phyloP scores from a whole-genome alignment of 2,888 invertebrate genomes.

The Noctua janthe region DNA sequence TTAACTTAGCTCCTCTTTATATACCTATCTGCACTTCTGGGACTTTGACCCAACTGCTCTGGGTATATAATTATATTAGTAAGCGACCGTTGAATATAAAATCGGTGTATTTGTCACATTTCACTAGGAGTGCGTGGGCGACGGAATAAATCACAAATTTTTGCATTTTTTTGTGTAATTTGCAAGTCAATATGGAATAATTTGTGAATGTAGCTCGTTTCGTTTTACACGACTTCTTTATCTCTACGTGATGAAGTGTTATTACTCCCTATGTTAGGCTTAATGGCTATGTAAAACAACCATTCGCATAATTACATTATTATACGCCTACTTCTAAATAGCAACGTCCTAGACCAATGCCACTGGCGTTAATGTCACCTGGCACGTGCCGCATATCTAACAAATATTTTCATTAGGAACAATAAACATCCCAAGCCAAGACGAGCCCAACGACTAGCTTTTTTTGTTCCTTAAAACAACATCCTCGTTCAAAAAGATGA shows the following conservation, averaged over 20 bases:
- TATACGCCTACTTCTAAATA: conserved; percentile 27
- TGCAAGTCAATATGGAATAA: conserved; percentile 58
- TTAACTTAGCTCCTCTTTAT: conserved; percentile 33
- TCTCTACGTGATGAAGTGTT: conserved; percentile 37
- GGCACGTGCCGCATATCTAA: not conserved
- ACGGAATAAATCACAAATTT: conserved; percentile 58
- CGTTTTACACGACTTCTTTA: conserved; percentile 18
- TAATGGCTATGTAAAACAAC: conserved; percentile 27
- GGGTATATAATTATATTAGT: conserved; percentile 15
- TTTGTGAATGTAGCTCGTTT: conserved; percentile 33
- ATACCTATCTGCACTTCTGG: conserved; percentile 7
- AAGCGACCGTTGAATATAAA: conserved; percentile 16
- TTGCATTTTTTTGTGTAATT: conserved; percentile 57
- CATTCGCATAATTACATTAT: conserved; percentile 12
- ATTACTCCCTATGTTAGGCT: conserved; percentile 19
- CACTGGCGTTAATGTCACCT: not conserved
- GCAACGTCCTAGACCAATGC: conserved; percentile 20
- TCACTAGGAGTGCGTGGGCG: conserved; percentile 38
- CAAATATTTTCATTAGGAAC: not conserved
- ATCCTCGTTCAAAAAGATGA: not conserved
- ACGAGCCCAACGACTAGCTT: not conserved
- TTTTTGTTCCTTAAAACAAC: not conserved
- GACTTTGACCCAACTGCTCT: not conserved
- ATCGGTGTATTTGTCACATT: conserved; percentile 43
- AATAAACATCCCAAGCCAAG: not conserved